These are phyloP conservation scores for Emys orbicularis DNA, from an alignment of 2,797 vertebrate species.

Conservation along the genomic window DNA sequence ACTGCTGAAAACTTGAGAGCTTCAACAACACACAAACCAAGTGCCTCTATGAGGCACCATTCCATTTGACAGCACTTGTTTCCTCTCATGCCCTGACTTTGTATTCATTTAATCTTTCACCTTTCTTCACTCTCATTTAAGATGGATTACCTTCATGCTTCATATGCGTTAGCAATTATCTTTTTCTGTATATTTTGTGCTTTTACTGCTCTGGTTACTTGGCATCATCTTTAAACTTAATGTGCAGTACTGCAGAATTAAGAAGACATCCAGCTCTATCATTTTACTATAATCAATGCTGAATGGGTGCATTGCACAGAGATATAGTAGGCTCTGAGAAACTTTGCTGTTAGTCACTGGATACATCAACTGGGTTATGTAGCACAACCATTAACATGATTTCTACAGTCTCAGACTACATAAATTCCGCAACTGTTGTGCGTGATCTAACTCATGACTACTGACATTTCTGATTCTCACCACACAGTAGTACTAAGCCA, in stretches of 20 bases:
- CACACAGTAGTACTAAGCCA: not conserved
- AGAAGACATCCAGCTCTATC: not conserved
- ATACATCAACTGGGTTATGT: not conserved
- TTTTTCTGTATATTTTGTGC: conserved; percentile 16
- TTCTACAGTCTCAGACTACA: not conserved
- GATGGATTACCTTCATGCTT: conserved; percentile 40
- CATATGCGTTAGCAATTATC: conserved; percentile 8
- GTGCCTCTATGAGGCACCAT: not conserved
- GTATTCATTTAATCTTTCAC: not conserved
- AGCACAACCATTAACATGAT: not conserved
- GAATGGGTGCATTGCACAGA: not conserved
- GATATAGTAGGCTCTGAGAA: conserved; percentile 9
- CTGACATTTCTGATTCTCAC: conserved; percentile 13
- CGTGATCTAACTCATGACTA: not conserved
- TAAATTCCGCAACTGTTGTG: not conserved
- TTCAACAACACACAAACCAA: conserved; percentile 15
- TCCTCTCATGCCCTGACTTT: conserved; percentile 16
- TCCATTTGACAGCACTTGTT: not conserved
- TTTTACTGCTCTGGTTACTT: conserved; percentile 26
- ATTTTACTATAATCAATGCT: not conserved
- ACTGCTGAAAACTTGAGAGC: not conserved
- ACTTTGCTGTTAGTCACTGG: not conserved
- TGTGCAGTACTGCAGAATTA: not conserved
- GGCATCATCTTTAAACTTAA: conserved; percentile 49
- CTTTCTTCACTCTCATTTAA: not conserved